A percentile compares a stretch with the other conserved stretches of the same genome.
Conservation (phyloP, 1,140 invertebrate genomes). For the Diachasma alloeum region DNA sequence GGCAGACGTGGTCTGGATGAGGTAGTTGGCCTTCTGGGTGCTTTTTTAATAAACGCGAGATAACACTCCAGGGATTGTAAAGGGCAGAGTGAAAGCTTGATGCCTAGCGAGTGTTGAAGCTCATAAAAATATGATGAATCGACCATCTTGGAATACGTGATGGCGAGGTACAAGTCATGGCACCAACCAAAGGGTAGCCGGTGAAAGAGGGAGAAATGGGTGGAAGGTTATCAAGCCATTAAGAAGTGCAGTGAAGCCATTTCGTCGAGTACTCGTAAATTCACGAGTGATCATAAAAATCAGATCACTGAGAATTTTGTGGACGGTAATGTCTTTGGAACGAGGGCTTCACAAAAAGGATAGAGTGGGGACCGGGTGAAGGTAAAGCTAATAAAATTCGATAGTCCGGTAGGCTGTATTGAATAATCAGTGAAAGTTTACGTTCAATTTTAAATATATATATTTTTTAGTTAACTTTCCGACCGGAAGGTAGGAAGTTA, state of each 20-base stretch:
- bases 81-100: not conserved
- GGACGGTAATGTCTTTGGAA: not conserved
- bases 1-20: not conserved
- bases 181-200: not conserved
- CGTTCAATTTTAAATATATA: too few relatives aligned
- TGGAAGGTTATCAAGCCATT: slow-evolving; percentile 23
- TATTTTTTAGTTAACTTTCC: too few relatives aligned
- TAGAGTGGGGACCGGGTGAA: not conserved
- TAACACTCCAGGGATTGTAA: not conserved
- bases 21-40: not conserved
- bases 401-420: not conserved
- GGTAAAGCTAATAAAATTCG: not conserved
- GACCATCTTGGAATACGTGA: slow-evolving; percentile 10
- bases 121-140: slow-evolving; percentile 20
- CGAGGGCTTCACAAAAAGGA: not conserved
- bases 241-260: slow-evolving; percentile 21
- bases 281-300: slow-evolving; percentile 19
- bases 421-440: not conserved
- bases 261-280: slow-evolving; percentile 8
- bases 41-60: not conserved
- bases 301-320: slow-evolving; percentile 5
- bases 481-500: too few relatives aligned
- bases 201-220: not conserved
- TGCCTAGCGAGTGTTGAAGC: not conserved
- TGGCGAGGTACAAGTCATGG: not conserved